Evolutionary conservation across 2,888 invertebrate species (phyloP).

Genomic region (Mallateleia sp.): DNA sequence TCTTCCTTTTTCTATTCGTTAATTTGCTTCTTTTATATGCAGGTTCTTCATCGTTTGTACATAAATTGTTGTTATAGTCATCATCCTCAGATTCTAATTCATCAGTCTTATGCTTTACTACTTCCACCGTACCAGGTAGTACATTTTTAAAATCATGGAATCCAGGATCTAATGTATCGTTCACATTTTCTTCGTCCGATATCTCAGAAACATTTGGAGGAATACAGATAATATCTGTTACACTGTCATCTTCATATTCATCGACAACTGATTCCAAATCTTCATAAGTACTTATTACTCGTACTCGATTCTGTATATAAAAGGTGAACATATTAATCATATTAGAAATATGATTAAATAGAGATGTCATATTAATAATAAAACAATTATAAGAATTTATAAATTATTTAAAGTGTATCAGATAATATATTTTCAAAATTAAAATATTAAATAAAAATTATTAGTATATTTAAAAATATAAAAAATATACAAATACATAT

Average conservation of each 20-base stretch:
- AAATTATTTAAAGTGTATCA: too few species aligned
- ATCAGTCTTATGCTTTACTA: neutral
- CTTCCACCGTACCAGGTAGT: conserved; percentile 1
- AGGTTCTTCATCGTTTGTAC: conserved; percentile 3
- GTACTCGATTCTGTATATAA: conserved; percentile 2
- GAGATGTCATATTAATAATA: neutral
- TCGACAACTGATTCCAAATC: neutral
- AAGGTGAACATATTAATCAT: neutral
- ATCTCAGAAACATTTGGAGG: conserved; percentile 8
- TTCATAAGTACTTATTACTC: conserved; percentile 8
- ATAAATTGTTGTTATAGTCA: neutral
- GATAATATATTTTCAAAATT: neutral
- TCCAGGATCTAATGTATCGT: neutral
- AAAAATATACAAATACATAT: neutral
- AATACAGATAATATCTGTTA: conserved; percentile 5
- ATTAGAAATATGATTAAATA: too few species aligned
- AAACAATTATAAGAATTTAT: neutral
- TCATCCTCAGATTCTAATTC: neutral
- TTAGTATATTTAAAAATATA: too few species aligned
- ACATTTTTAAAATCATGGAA: conserved; percentile 2
- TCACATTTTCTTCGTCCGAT: conserved; percentile 5
- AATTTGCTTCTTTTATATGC: neutral
- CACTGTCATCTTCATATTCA: conserved; percentile 1
- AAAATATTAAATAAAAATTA: neutral
- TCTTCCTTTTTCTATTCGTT: conserved; percentile 3